A percentile compares a stretch with the other conserved stretches of the same genome.
Conservation (phyloP, 1,140 invertebrate genomes). For the Megalopta genalis region DNA sequence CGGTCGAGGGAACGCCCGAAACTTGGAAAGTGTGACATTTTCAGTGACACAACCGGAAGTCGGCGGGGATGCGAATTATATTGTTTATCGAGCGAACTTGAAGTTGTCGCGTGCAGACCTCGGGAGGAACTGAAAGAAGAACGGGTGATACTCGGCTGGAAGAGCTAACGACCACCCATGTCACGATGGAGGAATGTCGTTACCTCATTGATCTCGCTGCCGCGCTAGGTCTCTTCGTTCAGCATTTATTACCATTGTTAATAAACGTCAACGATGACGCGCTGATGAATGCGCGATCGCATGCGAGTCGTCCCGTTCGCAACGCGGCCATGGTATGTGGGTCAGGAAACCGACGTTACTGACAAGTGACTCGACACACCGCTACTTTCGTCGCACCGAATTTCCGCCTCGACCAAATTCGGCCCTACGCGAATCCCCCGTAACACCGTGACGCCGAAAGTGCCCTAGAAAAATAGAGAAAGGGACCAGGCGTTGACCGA, state of each 20-base stretch:
- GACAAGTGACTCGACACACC: slow-evolving; percentile 71
- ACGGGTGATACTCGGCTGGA: too few relatives aligned
- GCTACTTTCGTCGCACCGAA: slow-evolving; percentile 69
- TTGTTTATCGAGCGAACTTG: too few relatives aligned
- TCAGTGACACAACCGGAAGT: too few relatives aligned
- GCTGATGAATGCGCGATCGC: slow-evolving; percentile 32
- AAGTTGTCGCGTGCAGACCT: too few relatives aligned
- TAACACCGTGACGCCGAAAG: slow-evolving; percentile 11
- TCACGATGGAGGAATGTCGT: too few relatives aligned
- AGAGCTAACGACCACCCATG: too few relatives aligned
- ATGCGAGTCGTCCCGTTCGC: slow-evolving; percentile 40
- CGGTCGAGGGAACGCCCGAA: background rate
- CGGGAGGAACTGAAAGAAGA: too few relatives aligned
- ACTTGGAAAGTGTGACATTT: too few relatives aligned
- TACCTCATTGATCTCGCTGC: too few relatives aligned
- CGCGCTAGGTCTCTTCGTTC: too few relatives aligned
- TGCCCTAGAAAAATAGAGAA: slow-evolving; percentile 18
- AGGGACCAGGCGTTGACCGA: background rate
- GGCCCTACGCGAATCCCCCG: slow-evolving; percentile 34
- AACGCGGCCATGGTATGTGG: slow-evolving; percentile 73
- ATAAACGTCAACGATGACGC: background rate
- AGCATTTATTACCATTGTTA: too few relatives aligned
- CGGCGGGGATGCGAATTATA: too few relatives aligned
- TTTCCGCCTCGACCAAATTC: slow-evolving; percentile 71
- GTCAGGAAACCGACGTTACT: slow-evolving; percentile 73